A percentile compares a stretch with the other conserved stretches of the same genome.
phyloP scores from a whole-genome alignment of 2,888 invertebrate species.

The Protophormia terraenovae region DNA sequence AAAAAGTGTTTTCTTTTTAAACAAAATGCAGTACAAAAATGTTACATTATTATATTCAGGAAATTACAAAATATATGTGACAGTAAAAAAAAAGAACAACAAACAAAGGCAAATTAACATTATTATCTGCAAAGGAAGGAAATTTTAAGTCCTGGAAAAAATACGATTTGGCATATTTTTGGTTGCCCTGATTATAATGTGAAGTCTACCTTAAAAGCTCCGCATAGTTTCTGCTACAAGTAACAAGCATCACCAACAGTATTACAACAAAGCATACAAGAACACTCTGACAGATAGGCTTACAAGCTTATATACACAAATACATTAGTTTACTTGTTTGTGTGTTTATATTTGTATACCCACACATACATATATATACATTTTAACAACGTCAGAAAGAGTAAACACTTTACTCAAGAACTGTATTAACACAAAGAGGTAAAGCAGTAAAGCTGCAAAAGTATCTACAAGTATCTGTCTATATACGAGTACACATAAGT shows the following conservation, averaged over 20 bases:
- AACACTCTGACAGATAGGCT: not conserved
- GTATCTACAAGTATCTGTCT: not conserved
- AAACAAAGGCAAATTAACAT: no score
- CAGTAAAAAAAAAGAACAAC: no score
- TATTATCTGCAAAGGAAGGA: no score
- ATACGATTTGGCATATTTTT: no score
- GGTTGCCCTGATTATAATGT: no score
- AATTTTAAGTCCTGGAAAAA: no score
- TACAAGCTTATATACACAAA: not conserved
- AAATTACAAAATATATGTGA: no score
- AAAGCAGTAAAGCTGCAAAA: slow-evolving; percentile 5
- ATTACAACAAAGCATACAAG: not conserved
- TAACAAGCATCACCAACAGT: not conserved
- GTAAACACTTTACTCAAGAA: slow-evolving; percentile 15
- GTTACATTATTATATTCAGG: no score
- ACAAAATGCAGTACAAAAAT: not conserved
- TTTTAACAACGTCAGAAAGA: not conserved
- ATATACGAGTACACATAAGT: not conserved
- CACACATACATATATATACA: not conserved
- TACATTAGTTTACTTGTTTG: not conserved
- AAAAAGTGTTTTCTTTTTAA: no score
- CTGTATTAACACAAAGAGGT: slow-evolving; percentile 20
- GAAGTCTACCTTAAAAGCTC: not conserved
- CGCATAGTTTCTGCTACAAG: not conserved
- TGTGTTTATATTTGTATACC: not conserved